Evolutionary conservation across 2,113 vertebrate genomes (phyloP).

Genomic region (Lycaon pictus): DNA sequence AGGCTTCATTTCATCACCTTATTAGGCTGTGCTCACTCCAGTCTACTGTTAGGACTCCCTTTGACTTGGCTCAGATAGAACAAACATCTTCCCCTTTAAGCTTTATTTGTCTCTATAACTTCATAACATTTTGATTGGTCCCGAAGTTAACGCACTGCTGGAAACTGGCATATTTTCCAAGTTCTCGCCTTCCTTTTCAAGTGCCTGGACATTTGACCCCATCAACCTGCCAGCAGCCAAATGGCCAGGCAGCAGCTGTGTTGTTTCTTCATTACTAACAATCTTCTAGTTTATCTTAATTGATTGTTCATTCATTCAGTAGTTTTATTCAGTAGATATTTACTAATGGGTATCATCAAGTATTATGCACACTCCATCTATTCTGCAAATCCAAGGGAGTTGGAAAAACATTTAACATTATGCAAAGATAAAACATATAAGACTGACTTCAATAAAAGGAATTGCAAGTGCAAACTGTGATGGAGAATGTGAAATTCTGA

Average conservation of each 20-base stretch:
- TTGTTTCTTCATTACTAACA: background rate
- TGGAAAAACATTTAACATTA: background rate
- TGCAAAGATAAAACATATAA: background rate
- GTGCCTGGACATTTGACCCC: background rate
- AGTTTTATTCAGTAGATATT: background rate
- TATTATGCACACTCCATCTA: background rate
- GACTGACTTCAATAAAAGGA: background rate
- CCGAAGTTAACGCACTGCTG: background rate
- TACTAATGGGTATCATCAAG: background rate
- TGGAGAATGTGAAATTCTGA: background rate
- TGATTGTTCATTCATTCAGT: background rate
- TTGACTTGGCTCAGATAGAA: background rate
- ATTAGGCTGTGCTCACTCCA: background rate
- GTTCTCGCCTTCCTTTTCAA: background rate
- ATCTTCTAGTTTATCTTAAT: background rate
- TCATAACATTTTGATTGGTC: background rate
- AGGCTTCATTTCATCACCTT: background rate
- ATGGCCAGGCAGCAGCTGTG: background rate
- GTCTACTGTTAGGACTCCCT: background rate
- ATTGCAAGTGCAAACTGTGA: background rate
- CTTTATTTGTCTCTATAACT: background rate
- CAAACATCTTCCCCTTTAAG: background rate
- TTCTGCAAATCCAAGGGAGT: background rate
- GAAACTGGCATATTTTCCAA: background rate
- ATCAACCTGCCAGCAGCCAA: background rate